phyloP scores from a whole-genome alignment of 2,113 vertebrate genomes.

The Brienomyrus longianalis region DNA sequence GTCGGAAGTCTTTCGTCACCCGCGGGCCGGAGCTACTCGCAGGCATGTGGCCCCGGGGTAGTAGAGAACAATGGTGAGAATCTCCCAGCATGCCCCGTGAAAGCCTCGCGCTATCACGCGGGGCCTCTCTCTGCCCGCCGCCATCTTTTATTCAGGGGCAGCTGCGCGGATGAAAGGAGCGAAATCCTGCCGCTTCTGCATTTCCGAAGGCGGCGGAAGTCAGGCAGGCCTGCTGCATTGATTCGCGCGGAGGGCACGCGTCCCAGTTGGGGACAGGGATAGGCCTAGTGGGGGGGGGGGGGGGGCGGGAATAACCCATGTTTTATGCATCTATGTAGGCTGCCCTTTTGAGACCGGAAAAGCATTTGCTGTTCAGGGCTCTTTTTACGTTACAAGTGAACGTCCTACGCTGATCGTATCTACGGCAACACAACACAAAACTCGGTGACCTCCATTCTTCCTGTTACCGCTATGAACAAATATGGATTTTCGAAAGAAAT shows the following conservation, averaged over 20 bases:
- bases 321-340: not conserved
- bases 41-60: not conserved
- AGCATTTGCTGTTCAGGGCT: not conserved
- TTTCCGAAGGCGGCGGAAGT: conserved; percentile 7
- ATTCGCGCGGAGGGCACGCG: not conserved
- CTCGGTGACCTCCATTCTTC: not conserved
- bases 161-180: conserved; percentile 12
- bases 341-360: not conserved
- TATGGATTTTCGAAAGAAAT: not conserved
- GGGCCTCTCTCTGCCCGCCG: not conserved
- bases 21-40: no score
- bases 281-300: not conserved
- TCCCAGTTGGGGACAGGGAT: not conserved
- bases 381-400: not conserved
- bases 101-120: not conserved
- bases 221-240: conserved; percentile 2
- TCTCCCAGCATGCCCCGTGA: not conserved
- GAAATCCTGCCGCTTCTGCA: conserved; percentile 15
- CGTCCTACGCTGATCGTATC: not conserved
- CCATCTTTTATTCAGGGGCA: conserved; percentile 11
- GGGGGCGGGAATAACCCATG: not conserved
- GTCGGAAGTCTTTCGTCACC: not conserved
- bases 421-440: not conserved
- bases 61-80: not conserved
- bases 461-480: not conserved